Base-by-base conservation (phyloP, 2,888 invertebrate species). In the Orthosia cruda region DNA sequence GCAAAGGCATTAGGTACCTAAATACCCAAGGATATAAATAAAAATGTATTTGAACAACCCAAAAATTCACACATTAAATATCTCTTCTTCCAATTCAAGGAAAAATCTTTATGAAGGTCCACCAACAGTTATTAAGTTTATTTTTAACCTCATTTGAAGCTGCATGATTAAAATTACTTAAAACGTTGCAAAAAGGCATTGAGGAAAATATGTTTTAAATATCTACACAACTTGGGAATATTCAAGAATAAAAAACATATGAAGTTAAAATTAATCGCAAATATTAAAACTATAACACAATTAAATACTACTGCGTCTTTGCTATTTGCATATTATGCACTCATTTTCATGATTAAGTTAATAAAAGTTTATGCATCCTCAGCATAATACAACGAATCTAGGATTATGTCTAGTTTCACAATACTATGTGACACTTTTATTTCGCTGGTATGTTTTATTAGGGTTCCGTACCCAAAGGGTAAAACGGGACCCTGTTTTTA, bases 351-450 rank as follows among this genome's bases (percentile, higher is more conserved):
- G 50, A 72, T 63, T 50, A 26, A 26, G 20, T 11, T 23, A 26
- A 50, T 9, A 23, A 45, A 11, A 18, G 7, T 52, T 26, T 16
- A 40, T 40, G 52, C 13, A 13, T 9, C 11, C 9, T 55, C 32
- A 58, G 16, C 45, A 20, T 13, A 26, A 49, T 57, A 1, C 50
- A 47, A 52, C 16, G 32, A 55, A 75, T 61, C 54, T 40, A 62
- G 57, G 26, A 52, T 57, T 55, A 62, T 32, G 13, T 32, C 9
- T n/a, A 76, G 13, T 70, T 49, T 18, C 52, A 63, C 16, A 63
- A 58, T 32, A 7, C 18, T 49, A 4, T 26, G 45, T 45, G 20
- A 45, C 45, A 77, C 20, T 77, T 71, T 71, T 50, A 65, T 32
- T 58, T 18, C 4, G 3, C 63, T 32, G 1, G 7, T 18, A 45